A percentile compares a stretch with the other conserved stretches of the same genome.
phyloP scores from a whole-genome alignment of 2,888 invertebrate species.

The Ditula angustiorana region DNA sequence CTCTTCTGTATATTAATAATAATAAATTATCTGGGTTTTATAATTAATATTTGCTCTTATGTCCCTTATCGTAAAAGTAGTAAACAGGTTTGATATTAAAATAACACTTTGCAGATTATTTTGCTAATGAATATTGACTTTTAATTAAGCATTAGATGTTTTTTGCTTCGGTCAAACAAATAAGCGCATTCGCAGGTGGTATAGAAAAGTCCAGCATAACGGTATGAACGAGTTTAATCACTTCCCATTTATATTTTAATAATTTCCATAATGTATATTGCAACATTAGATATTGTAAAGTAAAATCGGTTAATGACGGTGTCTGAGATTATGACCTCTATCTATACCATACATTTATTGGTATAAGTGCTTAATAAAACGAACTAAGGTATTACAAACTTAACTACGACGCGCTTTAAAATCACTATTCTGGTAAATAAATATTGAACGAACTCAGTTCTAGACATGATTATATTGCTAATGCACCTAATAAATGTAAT shows the following conservation, averaged over 20 bases:
- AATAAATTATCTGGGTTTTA: constrained; percentile 17
- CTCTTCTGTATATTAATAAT: constrained; percentile 3
- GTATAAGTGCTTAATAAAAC: constrained; percentile 29
- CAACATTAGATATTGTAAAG: constrained; percentile 51
- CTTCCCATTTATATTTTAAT: constrained; percentile 33
- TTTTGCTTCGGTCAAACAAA: constrained; percentile 21
- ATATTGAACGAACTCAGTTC: too few species aligned
- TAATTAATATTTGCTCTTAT: constrained; percentile 14
- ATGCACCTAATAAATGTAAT: neutral
- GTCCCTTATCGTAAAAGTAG: constrained; percentile 22
- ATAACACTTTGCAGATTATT: constrained; percentile 9
- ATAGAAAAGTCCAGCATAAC: constrained; percentile 43
- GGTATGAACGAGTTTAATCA: constrained; percentile 49
- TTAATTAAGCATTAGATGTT: constrained; percentile 32
- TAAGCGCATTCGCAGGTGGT: constrained; percentile 2
- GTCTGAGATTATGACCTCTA: constrained; percentile 1
- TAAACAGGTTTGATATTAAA: constrained; percentile 19
- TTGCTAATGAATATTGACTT: constrained; percentile 32
- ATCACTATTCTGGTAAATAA: neutral
- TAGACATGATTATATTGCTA: too few species aligned
- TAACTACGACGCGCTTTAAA: neutral
- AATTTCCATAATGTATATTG: constrained; percentile 39
- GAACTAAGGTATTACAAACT: constrained; percentile 1
- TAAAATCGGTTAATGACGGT: constrained; percentile 52
- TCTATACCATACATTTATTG: neutral